Conservation (phyloP, 2,113 vertebrate species). For the Spermophilus dauricus region DNA sequence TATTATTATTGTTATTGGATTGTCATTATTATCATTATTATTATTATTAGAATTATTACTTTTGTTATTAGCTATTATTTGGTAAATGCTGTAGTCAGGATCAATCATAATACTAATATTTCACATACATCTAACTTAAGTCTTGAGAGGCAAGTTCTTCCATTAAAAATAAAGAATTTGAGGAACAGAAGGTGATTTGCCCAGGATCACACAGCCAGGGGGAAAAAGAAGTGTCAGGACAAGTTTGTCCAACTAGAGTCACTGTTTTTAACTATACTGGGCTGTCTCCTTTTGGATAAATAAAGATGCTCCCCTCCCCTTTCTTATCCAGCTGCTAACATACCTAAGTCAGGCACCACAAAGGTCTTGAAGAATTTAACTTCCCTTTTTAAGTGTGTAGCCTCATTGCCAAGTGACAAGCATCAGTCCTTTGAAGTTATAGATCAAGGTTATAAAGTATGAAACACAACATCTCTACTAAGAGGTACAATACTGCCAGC, state of each 20-base stretch:
- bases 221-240: neutral
- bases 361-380: constrained; percentile 33
- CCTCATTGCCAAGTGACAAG: neutral
- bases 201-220: neutral
- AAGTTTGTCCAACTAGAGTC: neutral
- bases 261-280: neutral
- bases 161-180: neutral
- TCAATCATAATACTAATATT: no score
- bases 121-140: neutral
- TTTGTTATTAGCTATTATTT: neutral
- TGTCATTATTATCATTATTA: no score
- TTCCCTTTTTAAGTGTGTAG: neutral
- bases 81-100: neutral
- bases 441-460: neutral
- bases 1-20: no score
- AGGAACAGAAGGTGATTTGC: neutral
- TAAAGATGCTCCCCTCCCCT: neutral
- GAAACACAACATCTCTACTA: neutral
- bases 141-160: neutral
- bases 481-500: neutral
- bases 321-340: neutral
- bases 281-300: neutral
- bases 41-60: neutral
- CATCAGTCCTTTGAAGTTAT: neutral
- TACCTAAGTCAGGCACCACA: neutral